phyloP scores from a whole-genome alignment of 2,888 invertebrate species.

The Erpobdella octoculata region DNA sequence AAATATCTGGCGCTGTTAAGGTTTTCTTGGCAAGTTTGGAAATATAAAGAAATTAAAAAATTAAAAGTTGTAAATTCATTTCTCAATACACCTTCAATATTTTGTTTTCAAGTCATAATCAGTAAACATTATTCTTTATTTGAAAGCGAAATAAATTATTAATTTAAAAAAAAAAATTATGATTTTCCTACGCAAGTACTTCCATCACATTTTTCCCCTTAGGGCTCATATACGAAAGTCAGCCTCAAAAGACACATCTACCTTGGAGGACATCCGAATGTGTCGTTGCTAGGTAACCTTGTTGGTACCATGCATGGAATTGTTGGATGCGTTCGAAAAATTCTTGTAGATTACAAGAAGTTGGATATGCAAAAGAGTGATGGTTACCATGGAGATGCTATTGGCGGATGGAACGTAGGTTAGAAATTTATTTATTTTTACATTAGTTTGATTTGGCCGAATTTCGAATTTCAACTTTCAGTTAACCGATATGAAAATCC shows the following conservation, averaged over 20 bases:
- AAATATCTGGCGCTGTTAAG: too few relatives aligned
- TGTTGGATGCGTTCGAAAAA: constrained; percentile 78
- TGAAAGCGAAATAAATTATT: too few relatives aligned
- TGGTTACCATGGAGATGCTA: constrained; percentile 69
- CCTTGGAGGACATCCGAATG: constrained; percentile 83
- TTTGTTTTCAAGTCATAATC: background rate
- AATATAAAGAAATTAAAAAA: too few relatives aligned
- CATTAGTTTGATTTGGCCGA: too few relatives aligned
- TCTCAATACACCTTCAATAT: background rate
- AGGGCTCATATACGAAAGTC: constrained; percentile 86
- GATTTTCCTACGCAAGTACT: background rate
- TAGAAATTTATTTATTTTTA: constrained; percentile 52
- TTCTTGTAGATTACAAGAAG: constrained; percentile 80
- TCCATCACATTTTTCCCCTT: background rate
- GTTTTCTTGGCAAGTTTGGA: too few relatives aligned
- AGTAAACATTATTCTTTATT: too few relatives aligned
- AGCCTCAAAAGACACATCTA: constrained; percentile 87
- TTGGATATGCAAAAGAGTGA: constrained; percentile 66
- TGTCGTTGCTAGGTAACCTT: constrained; percentile 70
- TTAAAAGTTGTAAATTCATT: too few relatives aligned
- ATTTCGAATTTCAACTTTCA: too few relatives aligned
- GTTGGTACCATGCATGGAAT: constrained; percentile 70
- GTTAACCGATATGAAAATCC: too few relatives aligned
- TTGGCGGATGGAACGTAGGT: constrained; percentile 84
- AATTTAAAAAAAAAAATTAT: too few relatives aligned